Evolutionary conservation across 1,140 invertebrate species (phyloP).

Genomic region (Condylostylus longicornis): DNA sequence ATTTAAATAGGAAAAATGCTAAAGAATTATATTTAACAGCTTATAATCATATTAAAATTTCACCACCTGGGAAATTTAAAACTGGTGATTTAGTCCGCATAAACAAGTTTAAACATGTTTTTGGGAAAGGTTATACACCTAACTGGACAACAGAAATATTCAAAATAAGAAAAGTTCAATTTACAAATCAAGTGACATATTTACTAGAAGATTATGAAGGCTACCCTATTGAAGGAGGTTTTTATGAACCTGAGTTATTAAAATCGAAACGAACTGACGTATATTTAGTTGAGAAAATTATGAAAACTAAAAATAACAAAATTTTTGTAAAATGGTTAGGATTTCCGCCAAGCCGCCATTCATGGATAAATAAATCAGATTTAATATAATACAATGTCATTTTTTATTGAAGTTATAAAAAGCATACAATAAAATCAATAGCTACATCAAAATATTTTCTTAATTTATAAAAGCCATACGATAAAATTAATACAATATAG

Average conservation of each 20-base stretch:
- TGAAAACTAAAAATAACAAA: slow-evolving; percentile 16
- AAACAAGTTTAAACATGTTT: slow-evolving; percentile 27
- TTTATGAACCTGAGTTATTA: slow-evolving; percentile 26
- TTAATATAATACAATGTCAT: slow-evolving; percentile 4
- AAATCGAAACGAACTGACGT: slow-evolving; percentile 18
- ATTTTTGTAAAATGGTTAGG: slow-evolving; percentile 29
- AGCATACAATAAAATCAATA: too few species aligned
- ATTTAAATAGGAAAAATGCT: slow-evolving; percentile 20
- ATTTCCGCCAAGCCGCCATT: slow-evolving; percentile 17
- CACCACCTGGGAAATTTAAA: slow-evolving; percentile 9
- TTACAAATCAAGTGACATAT: slow-evolving; percentile 25
- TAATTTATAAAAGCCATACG: too few species aligned
- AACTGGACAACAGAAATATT: slow-evolving; percentile 33
- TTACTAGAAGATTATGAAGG: slow-evolving; percentile 18
- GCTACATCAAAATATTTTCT: too few species aligned
- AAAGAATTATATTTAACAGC: slow-evolving; percentile 11
- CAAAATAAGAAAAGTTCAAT: slow-evolving; percentile 19
- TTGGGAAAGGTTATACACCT: slow-evolving; percentile 30
- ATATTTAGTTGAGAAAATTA: slow-evolving; percentile 27
- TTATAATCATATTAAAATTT: slow-evolving; percentile 17
- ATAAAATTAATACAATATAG: too few species aligned
- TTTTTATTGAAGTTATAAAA: too few species aligned
- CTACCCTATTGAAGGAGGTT: slow-evolving; percentile 20
- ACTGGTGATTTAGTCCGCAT: slow-evolving; percentile 26
- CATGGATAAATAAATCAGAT: slow-evolving; percentile 17